A percentile compares a stretch with the other conserved stretches of the same genome.
phyloP scores from a whole-genome alignment of 2,888 invertebrate genomes.

The Fissipunctia ypsillon region DNA sequence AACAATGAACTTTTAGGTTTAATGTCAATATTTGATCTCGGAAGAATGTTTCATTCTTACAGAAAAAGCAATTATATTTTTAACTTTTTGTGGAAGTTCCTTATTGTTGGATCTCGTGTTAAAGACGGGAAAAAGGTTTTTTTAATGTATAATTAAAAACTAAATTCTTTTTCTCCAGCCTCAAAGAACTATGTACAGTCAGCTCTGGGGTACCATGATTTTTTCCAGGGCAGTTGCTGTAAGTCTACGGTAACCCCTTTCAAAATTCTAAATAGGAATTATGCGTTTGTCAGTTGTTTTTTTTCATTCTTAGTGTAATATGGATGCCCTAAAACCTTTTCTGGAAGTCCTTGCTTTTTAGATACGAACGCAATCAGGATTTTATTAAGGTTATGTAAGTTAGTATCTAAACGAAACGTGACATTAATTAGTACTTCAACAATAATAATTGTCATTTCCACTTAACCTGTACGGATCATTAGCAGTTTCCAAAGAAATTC shows the following conservation, averaged over 20 bases:
- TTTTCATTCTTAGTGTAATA: no score
- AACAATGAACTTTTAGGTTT: constrained; percentile 61
- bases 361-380: no score
- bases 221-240: background rate
- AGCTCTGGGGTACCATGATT: background rate
- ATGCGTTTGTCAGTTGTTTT: background rate
- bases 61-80: constrained; percentile 20
- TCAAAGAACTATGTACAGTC: background rate
- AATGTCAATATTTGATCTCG: constrained; percentile 58
- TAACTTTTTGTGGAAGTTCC: constrained; percentile 13
- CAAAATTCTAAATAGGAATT: background rate
- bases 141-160: background rate
- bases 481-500: background rate
- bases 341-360: no score
- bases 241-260: background rate
- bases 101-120: background rate
- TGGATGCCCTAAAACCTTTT: no score
- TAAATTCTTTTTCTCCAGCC: background rate
- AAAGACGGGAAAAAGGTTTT: background rate
- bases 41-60: constrained; percentile 31
- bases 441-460: background rate
- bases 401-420: background rate
- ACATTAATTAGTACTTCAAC: background rate
- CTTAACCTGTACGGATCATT: background rate
- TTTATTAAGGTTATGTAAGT: no score